Conservation (phyloP, 2,888 invertebrate species). For the Polietes domitor region DNA sequence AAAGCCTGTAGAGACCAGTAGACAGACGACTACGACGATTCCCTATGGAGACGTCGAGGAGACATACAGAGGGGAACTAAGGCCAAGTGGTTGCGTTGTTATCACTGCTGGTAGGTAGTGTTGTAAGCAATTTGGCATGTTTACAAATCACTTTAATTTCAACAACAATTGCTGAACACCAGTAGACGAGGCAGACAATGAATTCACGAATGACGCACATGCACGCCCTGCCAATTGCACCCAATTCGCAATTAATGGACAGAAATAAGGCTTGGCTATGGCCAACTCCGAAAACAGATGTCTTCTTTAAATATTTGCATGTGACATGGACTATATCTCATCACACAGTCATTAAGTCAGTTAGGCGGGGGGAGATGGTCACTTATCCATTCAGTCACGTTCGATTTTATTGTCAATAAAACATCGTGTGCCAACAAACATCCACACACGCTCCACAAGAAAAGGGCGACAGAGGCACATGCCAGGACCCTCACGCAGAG, state of each 20-base stretch:
- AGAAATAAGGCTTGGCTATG: background rate
- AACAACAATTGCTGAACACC: conserved; percentile 1
- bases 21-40: background rate
- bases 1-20: background rate
- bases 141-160: conserved; percentile 41
- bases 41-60: background rate
- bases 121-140: conserved; percentile 20
- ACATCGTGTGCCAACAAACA: conserved; percentile 28
- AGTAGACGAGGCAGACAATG: background rate
- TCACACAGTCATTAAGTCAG: background rate
- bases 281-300: conserved; percentile 35
- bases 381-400: conserved; percentile 53
- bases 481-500: conserved; percentile 42
- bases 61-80: background rate
- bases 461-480: conserved; percentile 43
- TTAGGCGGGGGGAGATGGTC: conserved; percentile 6
- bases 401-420: background rate
- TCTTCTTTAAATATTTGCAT: conserved; percentile 39
- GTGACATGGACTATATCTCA: background rate
- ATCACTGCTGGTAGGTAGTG: conserved; percentile 19
- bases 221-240: background rate
- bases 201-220: conserved; percentile 13
- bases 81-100: conserved; percentile 17
- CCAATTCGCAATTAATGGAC: background rate
- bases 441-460: conserved; percentile 21